A percentile compares a stretch with the other conserved stretches of the same genome.
Conservation (phyloP, 1,140 invertebrate genomes). For the Panonychus citri region DNA sequence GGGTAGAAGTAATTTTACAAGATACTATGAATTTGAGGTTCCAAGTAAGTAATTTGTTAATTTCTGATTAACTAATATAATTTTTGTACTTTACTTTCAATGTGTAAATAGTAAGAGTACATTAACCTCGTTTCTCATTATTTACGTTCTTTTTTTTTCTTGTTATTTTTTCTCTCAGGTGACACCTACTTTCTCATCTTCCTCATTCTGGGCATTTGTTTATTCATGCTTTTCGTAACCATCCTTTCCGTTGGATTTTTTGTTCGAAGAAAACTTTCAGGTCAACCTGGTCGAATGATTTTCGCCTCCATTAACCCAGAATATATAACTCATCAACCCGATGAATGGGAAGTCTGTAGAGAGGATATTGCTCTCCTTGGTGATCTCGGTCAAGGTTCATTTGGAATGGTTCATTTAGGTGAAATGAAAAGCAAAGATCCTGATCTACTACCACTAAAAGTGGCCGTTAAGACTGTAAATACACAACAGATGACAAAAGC, state of each 20-base stretch:
- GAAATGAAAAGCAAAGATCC: conserved; percentile 27
- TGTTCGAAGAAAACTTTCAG: not conserved
- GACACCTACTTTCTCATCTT: not conserved
- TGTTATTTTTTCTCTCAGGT: not conserved
- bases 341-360: conserved; percentile 83
- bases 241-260: not conserved
- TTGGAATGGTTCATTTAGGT: conserved; percentile 76
- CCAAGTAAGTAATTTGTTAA: conserved; percentile 16
- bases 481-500: conserved; percentile 61
- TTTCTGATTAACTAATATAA: too few relatives aligned
- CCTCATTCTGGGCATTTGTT: too few relatives aligned
- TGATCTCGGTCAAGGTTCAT: conserved; percentile 78
- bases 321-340: conserved; percentile 43
- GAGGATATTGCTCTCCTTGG: conserved; percentile 50
- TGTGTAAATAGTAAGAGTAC: too few relatives aligned
- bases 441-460: conserved; percentile 32
- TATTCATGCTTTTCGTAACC: too few relatives aligned
- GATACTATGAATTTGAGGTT: conserved; percentile 36
- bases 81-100: too few relatives aligned
- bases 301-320: conserved; percentile 26
- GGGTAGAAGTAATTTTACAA: conserved; percentile 43
- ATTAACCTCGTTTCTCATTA: not conserved
- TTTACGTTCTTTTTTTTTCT: too few relatives aligned
- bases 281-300: not conserved
- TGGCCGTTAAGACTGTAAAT: conserved; percentile 87